Base-by-base conservation (phyloP, 2,113 vertebrate genomes). In the Mus spicilegus region DNA sequence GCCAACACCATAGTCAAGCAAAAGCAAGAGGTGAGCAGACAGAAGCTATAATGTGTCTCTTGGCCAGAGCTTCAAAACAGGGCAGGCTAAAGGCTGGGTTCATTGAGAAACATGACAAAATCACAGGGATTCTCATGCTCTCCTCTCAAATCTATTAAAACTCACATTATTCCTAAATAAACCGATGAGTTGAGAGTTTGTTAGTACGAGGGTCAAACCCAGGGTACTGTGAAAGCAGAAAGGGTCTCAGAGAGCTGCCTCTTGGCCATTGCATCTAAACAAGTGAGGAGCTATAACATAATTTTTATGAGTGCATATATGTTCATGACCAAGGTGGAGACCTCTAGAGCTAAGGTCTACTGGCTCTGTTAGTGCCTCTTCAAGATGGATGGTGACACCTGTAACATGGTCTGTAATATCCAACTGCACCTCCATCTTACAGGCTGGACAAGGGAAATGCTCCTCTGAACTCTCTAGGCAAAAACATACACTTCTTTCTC, bases 371-470 rank as follows among this genome's bases (percentile, higher is more conserved):
- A 33, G 46, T 2, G 26, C 56, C 82, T 65, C 51, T 65, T 81
- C 24, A 13, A 58, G 65, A 76, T 7, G n/a, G 4, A 22, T 49
- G 4, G 8, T 80, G 56, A 56, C 1, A 24, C 11, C 19, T 22
- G 0, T 0, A 17, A 30, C 20, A 46, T 26, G 51, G 49, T 33
- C 17, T 4, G 0, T 20, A 2, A 12, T n/a, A 69, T 67, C 46
- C 46, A 22, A 39, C 30, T 61, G 17, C 51, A 42, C n/a, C n/a
- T 49, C 36, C 33, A 33, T 49, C n/a, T 73, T 39, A 56, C 24
- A 61, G 51, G 54, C 17, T 39, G 3, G 12, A 30, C 4, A 39
- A 49, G 73, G 42, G 9, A 20, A 51, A 28, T 11, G 30, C 49
- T 65, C 92, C 65, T 85, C 56, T 65, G 42, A 76, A 80, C 30